These are phyloP conservation scores for Beris chalybata DNA, from an alignment of 2,888 invertebrate genomes.

Conservation along the genomic window DNA sequence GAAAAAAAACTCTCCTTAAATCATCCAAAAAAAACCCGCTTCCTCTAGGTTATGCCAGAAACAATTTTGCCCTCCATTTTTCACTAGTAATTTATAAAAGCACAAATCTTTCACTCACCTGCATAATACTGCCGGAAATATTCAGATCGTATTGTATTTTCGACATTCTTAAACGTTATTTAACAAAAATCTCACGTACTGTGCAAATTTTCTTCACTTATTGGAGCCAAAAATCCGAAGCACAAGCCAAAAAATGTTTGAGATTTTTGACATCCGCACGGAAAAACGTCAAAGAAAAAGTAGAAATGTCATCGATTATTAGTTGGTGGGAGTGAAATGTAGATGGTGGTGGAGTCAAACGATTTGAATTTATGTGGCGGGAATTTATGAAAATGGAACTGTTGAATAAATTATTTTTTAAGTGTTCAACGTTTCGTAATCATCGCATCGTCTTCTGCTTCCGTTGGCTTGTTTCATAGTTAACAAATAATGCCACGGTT, in stretches of 20 bases:
- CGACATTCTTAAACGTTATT: slow-evolving; percentile 57
- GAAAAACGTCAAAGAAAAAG: slow-evolving; percentile 15
- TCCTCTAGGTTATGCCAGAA: slow-evolving; percentile 21
- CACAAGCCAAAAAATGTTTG: slow-evolving; percentile 23
- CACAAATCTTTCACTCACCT: slow-evolving; percentile 63
- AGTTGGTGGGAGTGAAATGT: not conserved
- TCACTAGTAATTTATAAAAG: slow-evolving; percentile 3
- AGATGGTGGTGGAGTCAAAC: not conserved
- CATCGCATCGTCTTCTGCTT: no score
- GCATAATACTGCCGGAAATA: slow-evolving; percentile 82
- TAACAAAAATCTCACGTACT: not conserved
- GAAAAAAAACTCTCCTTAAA: no score
- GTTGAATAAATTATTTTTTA: no score
- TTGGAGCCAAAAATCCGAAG: slow-evolving; percentile 12
- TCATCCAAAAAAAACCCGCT: not conserved
- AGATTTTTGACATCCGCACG: slow-evolving; percentile 17
- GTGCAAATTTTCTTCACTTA: not conserved
- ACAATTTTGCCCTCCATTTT: slow-evolving; percentile 23
- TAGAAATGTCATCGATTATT: not conserved
- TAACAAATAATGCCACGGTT: no score
- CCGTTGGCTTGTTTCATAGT: no score
- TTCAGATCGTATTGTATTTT: slow-evolving; percentile 75
- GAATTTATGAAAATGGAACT: no score
- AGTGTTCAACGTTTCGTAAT: no score
- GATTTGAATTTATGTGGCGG: no score